Conservation (phyloP, 1,140 invertebrate species). For the Drosophila baimaii region DNA sequence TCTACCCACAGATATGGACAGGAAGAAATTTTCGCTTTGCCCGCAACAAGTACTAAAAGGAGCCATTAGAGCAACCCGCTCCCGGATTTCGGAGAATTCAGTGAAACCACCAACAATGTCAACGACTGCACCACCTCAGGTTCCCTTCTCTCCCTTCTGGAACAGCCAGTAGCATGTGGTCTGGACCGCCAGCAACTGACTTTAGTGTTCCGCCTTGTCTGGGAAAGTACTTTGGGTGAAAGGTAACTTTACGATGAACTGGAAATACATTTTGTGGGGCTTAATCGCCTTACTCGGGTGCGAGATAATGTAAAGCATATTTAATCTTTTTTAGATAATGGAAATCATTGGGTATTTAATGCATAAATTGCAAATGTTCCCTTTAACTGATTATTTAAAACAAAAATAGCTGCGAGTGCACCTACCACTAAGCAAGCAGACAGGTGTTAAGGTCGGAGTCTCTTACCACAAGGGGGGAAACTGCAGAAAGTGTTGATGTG, state of each 20-base stretch:
- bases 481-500: no score
- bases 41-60: conserved; percentile 20
- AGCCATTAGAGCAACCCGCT: conserved; percentile 2
- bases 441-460: no score
- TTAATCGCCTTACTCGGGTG: neutral
- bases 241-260: neutral
- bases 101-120: conserved; percentile 30
- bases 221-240: neutral
- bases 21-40: neutral
- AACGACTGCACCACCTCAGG: conserved; percentile 16
- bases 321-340: neutral
- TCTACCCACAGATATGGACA: neutral
- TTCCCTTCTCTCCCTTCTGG: neutral
- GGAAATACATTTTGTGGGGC: no score
- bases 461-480: no score
- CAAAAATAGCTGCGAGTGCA: no score
- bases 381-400: no score
- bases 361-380: neutral
- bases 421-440: no score
- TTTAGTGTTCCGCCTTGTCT: neutral
- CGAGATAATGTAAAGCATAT: neutral
- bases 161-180: neutral
- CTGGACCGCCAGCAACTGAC: neutral
- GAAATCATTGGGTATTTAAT: no score
- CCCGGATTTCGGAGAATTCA: neutral